phyloP scores from a whole-genome alignment of 1,140 invertebrate species.

The Oscheius sp. region DNA sequence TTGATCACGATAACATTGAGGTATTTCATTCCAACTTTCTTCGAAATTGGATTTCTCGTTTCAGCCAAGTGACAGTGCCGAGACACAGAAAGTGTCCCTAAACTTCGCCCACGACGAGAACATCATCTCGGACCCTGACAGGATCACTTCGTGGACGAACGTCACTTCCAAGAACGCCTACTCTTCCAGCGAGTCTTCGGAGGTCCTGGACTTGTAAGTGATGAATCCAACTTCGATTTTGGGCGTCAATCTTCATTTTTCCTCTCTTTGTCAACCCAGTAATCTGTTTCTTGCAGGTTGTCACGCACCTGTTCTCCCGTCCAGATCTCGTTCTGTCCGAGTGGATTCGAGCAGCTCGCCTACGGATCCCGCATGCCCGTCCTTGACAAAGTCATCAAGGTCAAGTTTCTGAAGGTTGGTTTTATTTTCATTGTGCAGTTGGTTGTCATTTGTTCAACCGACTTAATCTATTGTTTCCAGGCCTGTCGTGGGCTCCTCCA shows the following conservation, averaged over 20 bases:
- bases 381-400: background rate
- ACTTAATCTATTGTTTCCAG: no score
- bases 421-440: no score
- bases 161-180: conserved; percentile 11
- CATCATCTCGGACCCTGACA: conserved; percentile 48
- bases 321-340: background rate
- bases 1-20: conserved; percentile 45
- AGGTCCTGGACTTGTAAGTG: background rate
- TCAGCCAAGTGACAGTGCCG: conserved; percentile 33
- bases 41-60: background rate
- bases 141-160: conserved; percentile 49
- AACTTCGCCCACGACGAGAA: conserved; percentile 56
- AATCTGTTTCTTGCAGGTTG: background rate
- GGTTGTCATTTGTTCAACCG: no score
- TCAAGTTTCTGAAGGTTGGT: background rate
- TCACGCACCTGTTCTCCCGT: background rate
- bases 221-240: background rate
- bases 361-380: background rate
- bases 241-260: no score
- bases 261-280: background rate
- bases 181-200: background rate
- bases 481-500: no score
- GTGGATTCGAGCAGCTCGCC: background rate
- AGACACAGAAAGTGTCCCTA: conserved; percentile 33
- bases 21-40: conserved; percentile 4